Base-by-base conservation (phyloP, 1,140 invertebrate genomes). In the Drosophila willistoni region DNA sequence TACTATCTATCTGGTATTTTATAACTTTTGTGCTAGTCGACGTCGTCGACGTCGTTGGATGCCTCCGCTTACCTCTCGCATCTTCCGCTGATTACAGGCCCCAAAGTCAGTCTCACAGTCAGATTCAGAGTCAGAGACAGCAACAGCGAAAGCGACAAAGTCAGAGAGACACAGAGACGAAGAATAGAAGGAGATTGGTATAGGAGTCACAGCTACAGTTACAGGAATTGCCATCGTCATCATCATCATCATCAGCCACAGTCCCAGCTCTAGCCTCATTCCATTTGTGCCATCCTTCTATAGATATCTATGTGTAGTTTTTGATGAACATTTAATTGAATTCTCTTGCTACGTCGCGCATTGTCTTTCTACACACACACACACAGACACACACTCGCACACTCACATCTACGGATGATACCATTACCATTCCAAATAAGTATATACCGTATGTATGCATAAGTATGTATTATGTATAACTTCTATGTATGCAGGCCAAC, bases 261-360 rank as follows among this genome's bases (percentile, higher is more conserved):
- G 57, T 25, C 19, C 10, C 36, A 39, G 12, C 34, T 10, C 9
- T 3, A 36, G 34, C 3, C 12, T n/a, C 3, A 7, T 9, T 14
- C 22, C 7, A 7, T 77, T 67, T 19, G 36, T 36, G 36, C n/a
- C 19, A 47, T 55, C 42, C 54, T 44, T 62, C 42, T 64, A 44
- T 67, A 54, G 41, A 68, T 78, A 68, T 71, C 47, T 66, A 9
- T 66, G 39, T 74, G 44, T 84, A 87, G 77, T 87, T 87, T 87
- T 89, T 87, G 83, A 87, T 87, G 79, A 87, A 89, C 83, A 87
- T 87, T 87, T 89, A 87, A 87, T 87, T 87, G 83, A 87, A 87
- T 87, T 87, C 80, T 72, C 62, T 66, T 70, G 71, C 83, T 70
- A 36, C 64, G n/a, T 55, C 65, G 67, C 70, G 70, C 73, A 66